A percentile compares a stretch with the other conserved stretches of the same genome.
phyloP scores from a whole-genome alignment of 2,888 invertebrate species.

The Perdita meconis region DNA sequence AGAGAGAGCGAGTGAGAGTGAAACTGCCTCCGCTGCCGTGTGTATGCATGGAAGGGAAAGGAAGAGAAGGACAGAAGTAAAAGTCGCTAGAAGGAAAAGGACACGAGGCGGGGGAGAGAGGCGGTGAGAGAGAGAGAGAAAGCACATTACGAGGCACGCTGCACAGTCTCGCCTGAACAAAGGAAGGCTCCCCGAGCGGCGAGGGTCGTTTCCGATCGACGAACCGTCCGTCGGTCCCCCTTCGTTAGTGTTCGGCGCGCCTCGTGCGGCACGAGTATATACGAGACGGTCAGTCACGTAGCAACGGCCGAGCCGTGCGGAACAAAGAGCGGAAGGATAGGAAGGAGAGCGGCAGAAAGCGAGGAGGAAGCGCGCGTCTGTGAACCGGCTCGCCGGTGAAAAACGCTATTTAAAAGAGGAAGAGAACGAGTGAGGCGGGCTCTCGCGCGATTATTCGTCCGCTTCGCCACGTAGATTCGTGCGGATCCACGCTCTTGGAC shows the following conservation, averaged over 20 bases:
- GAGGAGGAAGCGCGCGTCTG: conserved; percentile 46
- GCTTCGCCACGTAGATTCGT: too few species aligned
- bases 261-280: conserved; percentile 65
- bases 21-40: too few species aligned
- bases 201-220: conserved; percentile 78
- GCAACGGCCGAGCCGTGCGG: conserved; percentile 74
- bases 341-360: conserved; percentile 40
- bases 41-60: neutral
- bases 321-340: conserved; percentile 68
- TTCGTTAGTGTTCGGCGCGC: conserved; percentile 72
- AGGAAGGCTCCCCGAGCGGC: conserved; percentile 70
- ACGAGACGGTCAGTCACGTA: conserved; percentile 78
- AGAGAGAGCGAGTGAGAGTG: conserved; percentile 19
- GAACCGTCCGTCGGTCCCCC: conserved; percentile 75
- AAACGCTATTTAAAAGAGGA: conserved; percentile 3
- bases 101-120: neutral
- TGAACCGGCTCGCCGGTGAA: conserved; percentile 46
- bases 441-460: neutral
- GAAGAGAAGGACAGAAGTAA: conserved; percentile 18
- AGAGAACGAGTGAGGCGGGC: neutral
- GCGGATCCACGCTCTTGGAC: too few species aligned
- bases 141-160: conserved; percentile 64
- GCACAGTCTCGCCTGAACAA: conserved; percentile 73
- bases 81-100: too few species aligned
- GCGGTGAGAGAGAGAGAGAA: conserved; percentile 32